Conservation (phyloP, 2,888 invertebrate species). For the Coecobrya sp. region DNA sequence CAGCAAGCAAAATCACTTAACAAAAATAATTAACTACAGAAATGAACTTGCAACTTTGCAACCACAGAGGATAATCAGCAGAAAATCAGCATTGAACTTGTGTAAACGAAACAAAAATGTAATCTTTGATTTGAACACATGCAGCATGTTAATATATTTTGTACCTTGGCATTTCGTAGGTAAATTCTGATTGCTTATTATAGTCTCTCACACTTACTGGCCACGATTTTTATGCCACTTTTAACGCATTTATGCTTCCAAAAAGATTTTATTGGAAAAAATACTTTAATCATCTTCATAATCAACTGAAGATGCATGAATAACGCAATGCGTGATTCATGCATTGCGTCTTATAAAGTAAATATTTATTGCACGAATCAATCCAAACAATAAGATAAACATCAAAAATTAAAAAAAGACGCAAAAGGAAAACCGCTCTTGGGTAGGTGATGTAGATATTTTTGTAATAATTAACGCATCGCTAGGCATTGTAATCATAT, state of each 20-base stretch:
- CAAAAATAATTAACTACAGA: slow-evolving; percentile 12
- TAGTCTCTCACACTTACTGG: background rate
- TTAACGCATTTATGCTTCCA: background rate
- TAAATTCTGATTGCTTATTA: background rate
- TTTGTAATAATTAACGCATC: slow-evolving; percentile 13
- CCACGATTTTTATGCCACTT: background rate
- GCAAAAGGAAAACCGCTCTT: too few species aligned
- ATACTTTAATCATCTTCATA: background rate
- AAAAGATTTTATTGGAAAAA: background rate
- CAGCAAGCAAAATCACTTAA: background rate
- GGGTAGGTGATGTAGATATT: background rate
- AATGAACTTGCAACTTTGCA: background rate
- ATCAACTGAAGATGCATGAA: too few species aligned
- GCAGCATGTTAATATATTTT: background rate
- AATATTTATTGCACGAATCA: slow-evolving; percentile 3
- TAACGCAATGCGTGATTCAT: too few species aligned
- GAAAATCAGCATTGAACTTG: background rate
- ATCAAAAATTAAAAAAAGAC: background rate
- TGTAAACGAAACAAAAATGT: background rate
- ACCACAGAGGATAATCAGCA: background rate
- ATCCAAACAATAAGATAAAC: background rate
- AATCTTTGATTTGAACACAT: background rate
- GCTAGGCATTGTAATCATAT: background rate
- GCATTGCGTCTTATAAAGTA: too few species aligned
- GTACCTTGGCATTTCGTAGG: background rate